Base-by-base conservation (phyloP, 2,797 vertebrate species). In the Leptatherina wallacei region DNA sequence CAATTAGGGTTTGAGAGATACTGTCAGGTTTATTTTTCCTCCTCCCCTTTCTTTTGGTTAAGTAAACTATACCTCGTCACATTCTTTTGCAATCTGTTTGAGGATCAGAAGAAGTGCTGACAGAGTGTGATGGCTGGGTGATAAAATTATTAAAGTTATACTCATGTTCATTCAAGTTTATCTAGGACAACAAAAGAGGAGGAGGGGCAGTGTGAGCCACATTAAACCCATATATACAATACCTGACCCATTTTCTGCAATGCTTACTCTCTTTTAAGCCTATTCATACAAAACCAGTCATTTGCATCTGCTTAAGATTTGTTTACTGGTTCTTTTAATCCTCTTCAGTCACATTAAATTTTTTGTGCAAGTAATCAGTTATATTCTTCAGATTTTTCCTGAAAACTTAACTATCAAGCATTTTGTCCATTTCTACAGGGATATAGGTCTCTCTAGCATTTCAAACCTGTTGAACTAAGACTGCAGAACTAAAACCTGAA, bases 1-100 rank as follows among this genome's bases (percentile, higher is more conserved):
- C 67, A 58, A 71, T 80, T 70, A 67, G 51, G 77, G 62, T 71
- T 78, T 81, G 65, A 84, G 62, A 63, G 79, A 76, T 78, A 84
- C 77, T 69, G 85, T 89, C 76, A 82, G 76, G 62, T 35, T 81
- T 52, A 59, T 73, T 79, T 78, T 38, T 18, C 3, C 3, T 4
- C 11, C 29, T 24, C 4, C 6, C 13, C 29, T 30, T 30, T 13
- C 16, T 71, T 33, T 42, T 12, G 1, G 36, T 35, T 78, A 71
- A 86, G 64, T 73, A 70, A 77, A 80, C 62, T 73, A 59, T 20
- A 71, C 59, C 77, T 71, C 60, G 74, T 88, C 63, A 52, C 42
- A 59, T 61, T 83, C 40, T 56, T 76, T 44, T 80, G 54, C 63
- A 1, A n/a, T 55, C 13, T 59, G 55, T 65, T 44, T 80, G 72